Evolutionary conservation across 2,888 invertebrate genomes (phyloP).

Genomic region (Mellilla xanthometata): DNA sequence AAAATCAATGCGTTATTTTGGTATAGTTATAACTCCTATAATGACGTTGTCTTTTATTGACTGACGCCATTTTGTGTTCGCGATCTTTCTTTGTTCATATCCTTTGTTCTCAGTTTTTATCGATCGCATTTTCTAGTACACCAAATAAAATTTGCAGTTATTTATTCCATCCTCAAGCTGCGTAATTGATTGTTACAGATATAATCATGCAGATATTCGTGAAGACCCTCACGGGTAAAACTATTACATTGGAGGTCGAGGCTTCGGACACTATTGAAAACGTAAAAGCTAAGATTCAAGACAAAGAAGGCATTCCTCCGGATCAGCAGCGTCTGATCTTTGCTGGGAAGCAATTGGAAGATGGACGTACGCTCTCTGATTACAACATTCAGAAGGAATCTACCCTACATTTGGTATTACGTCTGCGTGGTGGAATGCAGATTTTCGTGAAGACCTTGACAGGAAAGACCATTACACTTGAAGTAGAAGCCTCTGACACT

Average conservation of each 20-base stretch:
- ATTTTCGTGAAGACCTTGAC: constrained; percentile 67
- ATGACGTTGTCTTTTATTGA: constrained; percentile 1
- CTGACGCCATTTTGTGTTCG: constrained; percentile 73
- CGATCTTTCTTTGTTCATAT: constrained; percentile 72
- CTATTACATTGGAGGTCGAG: constrained; percentile 60
- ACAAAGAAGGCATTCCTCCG: constrained; percentile 65
- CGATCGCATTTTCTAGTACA: constrained; percentile 21
- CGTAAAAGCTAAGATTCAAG: constrained; percentile 65
- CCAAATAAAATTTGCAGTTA: constrained; percentile 45
- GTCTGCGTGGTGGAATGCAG: constrained; percentile 65
- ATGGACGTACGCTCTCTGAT: constrained; percentile 61
- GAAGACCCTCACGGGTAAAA: constrained; percentile 53
- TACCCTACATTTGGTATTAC: constrained; percentile 56
- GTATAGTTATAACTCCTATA: not conserved
- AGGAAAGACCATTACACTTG: constrained; percentile 64
- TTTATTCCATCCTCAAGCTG: constrained; percentile 31
- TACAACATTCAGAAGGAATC: constrained; percentile 68
- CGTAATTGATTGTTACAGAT: constrained; percentile 53
- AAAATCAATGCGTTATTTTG: no score
- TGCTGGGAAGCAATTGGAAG: constrained; percentile 62
- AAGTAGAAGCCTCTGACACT: constrained; percentile 62
- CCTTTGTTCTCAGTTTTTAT: constrained; percentile 38
- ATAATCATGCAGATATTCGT: constrained; percentile 64
- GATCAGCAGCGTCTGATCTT: constrained; percentile 64
- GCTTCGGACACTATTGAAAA: constrained; percentile 64